These are phyloP conservation scores for Acyrthosiphon pisum DNA, from an alignment of 1,140 invertebrate species.

Conservation along the genomic window DNA sequence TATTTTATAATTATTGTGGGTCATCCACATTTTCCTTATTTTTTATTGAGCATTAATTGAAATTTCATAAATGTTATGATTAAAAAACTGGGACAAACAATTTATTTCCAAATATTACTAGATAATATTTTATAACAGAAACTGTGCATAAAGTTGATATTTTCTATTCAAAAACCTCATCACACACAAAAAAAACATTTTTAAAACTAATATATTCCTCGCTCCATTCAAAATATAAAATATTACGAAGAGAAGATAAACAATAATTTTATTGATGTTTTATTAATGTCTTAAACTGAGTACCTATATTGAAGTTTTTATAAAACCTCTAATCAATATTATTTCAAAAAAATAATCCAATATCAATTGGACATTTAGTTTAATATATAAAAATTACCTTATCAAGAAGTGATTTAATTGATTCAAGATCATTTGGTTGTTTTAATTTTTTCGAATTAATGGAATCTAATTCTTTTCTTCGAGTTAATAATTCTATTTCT, in stretches of 20 bases:
- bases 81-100: no score
- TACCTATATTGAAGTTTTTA: not conserved
- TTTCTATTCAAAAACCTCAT: no score
- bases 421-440: constrained; percentile 64
- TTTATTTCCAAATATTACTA: no score
- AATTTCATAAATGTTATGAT: no score
- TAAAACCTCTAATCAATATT: not conserved
- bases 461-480: constrained; percentile 68
- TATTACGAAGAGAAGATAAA: not conserved
- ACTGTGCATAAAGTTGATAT: no score
- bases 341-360: not conserved
- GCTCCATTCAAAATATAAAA: not conserved
- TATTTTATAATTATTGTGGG: not conserved
- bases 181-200: no score
- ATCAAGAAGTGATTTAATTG: constrained; percentile 66
- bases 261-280: not conserved
- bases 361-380: not conserved
- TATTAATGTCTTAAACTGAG: not conserved
- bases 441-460: constrained; percentile 64
- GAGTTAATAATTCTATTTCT: constrained; percentile 71
- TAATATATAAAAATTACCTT: constrained; percentile 64
- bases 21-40: not conserved
- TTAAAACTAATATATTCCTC: not conserved
- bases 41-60: no score
- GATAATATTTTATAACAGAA: no score